A percentile compares a stretch with the other conserved stretches of the same genome.
These are phyloP conservation scores for Cantharis rustica DNA, from an alignment of 2,888 invertebrate species.

Conservation along the genomic window DNA sequence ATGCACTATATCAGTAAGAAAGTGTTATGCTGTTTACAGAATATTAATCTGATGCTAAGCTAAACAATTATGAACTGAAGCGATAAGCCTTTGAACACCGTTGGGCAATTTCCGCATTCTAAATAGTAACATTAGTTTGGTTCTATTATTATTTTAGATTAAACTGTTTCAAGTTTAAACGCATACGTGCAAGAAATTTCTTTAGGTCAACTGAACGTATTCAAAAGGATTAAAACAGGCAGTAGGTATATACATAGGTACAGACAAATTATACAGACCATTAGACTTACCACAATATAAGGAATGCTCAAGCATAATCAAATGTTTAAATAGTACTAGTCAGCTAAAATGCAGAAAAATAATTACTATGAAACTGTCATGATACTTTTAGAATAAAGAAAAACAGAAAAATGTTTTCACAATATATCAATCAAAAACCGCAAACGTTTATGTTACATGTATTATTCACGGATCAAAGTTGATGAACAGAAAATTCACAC, in stretches of 20 bases:
- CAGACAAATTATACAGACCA: background rate
- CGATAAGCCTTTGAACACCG: constrained; percentile 10
- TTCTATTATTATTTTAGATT: constrained; percentile 15
- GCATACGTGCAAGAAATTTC: constrained; percentile 21
- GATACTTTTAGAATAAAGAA: background rate
- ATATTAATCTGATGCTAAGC: constrained; percentile 1
- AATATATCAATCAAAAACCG: background rate
- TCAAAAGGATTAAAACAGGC: background rate
- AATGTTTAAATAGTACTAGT: background rate
- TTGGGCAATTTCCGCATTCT: constrained; percentile 11
- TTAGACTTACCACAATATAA: background rate
- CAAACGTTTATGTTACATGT: background rate
- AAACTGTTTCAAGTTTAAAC: constrained; percentile 7
- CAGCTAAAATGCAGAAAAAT: background rate
- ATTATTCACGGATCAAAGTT: background rate
- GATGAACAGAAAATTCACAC: background rate
- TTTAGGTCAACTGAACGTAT: constrained; percentile 15
- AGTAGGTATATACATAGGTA: background rate
- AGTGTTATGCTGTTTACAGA: background rate
- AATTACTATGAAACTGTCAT: background rate
- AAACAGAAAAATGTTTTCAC: background rate
- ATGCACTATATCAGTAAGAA: background rate
- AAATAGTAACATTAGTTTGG: constrained; percentile 7
- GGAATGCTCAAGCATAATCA: background rate
- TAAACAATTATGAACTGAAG: constrained; percentile 17